Base-by-base conservation (phyloP, 2,113 vertebrate species). In the Trachemys scripta region DNA sequence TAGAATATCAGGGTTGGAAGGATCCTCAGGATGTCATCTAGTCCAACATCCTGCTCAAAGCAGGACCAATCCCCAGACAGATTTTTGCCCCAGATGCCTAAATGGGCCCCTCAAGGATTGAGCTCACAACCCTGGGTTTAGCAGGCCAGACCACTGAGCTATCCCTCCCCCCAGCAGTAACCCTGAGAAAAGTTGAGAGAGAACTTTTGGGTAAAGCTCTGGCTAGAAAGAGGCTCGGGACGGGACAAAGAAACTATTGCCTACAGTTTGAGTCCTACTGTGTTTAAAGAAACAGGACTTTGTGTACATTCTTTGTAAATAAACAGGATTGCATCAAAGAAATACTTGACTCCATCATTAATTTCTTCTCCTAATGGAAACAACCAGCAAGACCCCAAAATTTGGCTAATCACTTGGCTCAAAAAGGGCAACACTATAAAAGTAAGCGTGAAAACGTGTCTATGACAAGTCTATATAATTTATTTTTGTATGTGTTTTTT, bases 131-230 rank as follows among this genome's bases (percentile, higher is more conserved):
- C 45, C 45, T 47, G 45, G 45, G 45, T 47, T 47, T 47, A 47
- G 8, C 45, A 47, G 45, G 45, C 45, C 45, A 47, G 2, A 47
- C 45, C 45, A 47, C 45, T 47, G 45, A 47, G 45, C 8, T 47
- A 8, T 47, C 45, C 45, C 45, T 47, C 45, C 45, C 45, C 45
- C 45, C 45, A 47, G 45, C 45, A 47, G 45, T 56, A 51, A 59
- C 59, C 79, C 50, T 79, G 57, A 94, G 90, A 83, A 87, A 90
- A 91, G 65, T 0, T 0, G 1, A 84, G 1, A 3, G 80, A 80
- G 80, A 91, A 83, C 42, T 94, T 96, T 89, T 93, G 88, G 85
- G 49, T 25, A 79, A 84, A 94, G 75, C 3, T 57, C 5, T 27
- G 80, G 16, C 53, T 56, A 31, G 35, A 91, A 89, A 27, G 24